phyloP scores from a whole-genome alignment of 2,113 vertebrate species.

The Myrmophylax atrothorax region DNA sequence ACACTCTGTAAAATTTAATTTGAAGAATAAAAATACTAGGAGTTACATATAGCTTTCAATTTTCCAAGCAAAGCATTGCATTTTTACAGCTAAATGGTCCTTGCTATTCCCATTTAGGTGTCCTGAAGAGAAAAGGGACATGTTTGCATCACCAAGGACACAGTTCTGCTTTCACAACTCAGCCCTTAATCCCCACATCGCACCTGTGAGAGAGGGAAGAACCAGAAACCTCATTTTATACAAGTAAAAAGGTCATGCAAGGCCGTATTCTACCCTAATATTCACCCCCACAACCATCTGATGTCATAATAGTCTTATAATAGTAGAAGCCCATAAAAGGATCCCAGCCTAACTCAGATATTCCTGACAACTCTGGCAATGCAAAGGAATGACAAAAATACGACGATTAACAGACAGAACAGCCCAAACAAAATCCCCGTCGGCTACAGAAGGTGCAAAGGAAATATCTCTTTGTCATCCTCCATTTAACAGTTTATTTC shows the following conservation, averaged over 20 bases:
- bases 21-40: not conserved
- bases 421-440: constrained; percentile 82
- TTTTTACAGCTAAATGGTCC: not conserved
- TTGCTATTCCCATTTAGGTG: not conserved
- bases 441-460: constrained; percentile 83
- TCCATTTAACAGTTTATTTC: constrained; percentile 84
- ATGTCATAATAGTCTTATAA: not conserved
- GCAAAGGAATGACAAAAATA: constrained; percentile 70
- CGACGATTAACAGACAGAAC: constrained; percentile 75
- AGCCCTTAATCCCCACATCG: not conserved
- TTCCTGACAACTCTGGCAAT: constrained; percentile 63
- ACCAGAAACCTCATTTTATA: not conserved
- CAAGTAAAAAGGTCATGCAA: not conserved
- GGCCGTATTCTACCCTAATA: not conserved
- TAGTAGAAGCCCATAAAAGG: constrained; percentile 65
- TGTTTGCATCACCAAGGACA: no score
- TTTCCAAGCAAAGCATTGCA: not conserved
- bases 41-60: not conserved
- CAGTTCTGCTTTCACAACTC: not conserved
- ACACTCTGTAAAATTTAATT: not conserved
- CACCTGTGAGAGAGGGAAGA: not conserved
- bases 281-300: not conserved
- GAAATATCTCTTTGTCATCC: constrained; percentile 85
- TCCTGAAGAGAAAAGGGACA: not conserved
- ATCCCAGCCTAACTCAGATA: not conserved